Percentiles rank a stretch among this genome's conserved stretches.
Evolutionary conservation across 2,888 invertebrate species (phyloP).

Genomic region (Margaritifera margaritifera): DNA sequence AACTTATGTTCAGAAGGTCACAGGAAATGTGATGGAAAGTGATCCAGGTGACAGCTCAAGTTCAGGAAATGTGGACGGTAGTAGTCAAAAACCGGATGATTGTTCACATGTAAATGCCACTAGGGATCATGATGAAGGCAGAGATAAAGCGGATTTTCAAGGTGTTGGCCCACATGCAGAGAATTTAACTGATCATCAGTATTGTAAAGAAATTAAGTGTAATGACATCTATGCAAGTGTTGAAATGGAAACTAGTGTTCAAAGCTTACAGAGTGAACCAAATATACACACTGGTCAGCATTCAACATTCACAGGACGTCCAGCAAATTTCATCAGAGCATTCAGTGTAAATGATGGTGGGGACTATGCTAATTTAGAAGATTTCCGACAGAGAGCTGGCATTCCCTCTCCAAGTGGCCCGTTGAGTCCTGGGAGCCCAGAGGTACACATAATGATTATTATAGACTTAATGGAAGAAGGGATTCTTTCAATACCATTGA

Average conservation of each 20-base stretch:
- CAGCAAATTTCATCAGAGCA: slow-evolving; percentile 24
- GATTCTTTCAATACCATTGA: no score
- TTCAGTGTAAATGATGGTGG: slow-evolving; percentile 35
- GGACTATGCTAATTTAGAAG: slow-evolving; percentile 56
- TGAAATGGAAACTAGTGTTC: no score
- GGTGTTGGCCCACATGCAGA: no score
- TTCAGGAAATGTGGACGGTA: slow-evolving; percentile 15
- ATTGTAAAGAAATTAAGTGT: no score
- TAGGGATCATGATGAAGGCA: no score
- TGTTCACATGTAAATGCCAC: slow-evolving; percentile 6
- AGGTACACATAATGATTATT: slow-evolving; percentile 9
- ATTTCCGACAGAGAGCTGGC: slow-evolving; percentile 43
- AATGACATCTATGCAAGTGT: no score
- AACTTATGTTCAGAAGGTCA: slow-evolving; percentile 48
- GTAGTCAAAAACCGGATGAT: background rate
- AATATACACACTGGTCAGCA: no score
- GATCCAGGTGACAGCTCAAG: slow-evolving; percentile 13
- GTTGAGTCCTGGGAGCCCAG: slow-evolving; percentile 10
- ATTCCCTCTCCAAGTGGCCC: slow-evolving; percentile 11
- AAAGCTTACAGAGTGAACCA: no score
- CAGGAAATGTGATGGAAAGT: slow-evolving; percentile 3
- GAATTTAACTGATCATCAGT: no score
- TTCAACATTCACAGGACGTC: background rate
- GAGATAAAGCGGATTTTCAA: no score
- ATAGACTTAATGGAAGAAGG: no score